Base-by-base conservation (phyloP, 2,113 vertebrate genomes). In the Marmota flaviventris region DNA sequence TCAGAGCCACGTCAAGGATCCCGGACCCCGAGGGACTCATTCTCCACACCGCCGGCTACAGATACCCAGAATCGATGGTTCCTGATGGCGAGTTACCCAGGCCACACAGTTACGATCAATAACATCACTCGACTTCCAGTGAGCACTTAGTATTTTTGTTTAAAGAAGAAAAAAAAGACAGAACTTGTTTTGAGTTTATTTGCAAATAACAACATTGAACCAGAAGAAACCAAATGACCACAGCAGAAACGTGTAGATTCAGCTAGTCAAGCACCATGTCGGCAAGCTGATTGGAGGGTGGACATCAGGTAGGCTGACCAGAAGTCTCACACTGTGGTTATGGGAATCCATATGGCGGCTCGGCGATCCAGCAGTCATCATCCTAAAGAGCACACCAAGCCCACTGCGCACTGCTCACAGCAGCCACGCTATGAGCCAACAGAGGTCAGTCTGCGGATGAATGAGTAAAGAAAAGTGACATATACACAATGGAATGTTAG, bases 21-120 rank as follows among this genome's bases (percentile, higher is more conserved):
- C 29, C 5, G 42, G 29, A 37, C 18, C 53, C 0, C 12, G 37
- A 56, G 24, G 2, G 45, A 32, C 10, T 61, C 29, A 6, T 32
- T 32, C 22, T 65, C 13, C 29, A 4, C 1, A 11, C 13, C n/a
- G 2, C 39, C 1, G 16, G 24, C 8, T 20, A 5, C 45, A 22
- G 34, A 20, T 32, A 61, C 16, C 27, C 9, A 3, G 51, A 34
- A 56, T 56, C 25, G 17, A 14, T 10, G 56, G 76, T 1, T 73
- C 34, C 10, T 17, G 29, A 18, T 14, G 29, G 79, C 18, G 65
- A 82, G 22, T 75, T 34, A 79, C 11, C 53, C 22, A 20, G 29
- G 37, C 10, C 56, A 7, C 24, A 20, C 32, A 51, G 4, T 67
- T 1, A 84, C 11, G 34, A 65, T 39, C 51, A 53, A 25, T 34